phyloP scores from a whole-genome alignment of 2,888 invertebrate genomes.

The Eucera pruinosa region DNA sequence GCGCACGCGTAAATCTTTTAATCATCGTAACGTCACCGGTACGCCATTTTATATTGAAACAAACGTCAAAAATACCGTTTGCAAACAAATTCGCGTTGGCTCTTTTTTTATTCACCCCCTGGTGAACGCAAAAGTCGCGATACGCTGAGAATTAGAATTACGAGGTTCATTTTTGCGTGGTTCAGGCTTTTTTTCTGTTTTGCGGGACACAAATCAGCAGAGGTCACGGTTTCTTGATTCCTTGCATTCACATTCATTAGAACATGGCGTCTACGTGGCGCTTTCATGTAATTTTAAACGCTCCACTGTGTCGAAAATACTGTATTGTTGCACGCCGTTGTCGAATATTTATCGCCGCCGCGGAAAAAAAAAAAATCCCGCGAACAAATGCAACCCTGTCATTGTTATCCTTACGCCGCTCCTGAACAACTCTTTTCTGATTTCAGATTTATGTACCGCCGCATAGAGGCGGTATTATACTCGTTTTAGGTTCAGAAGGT shows the following conservation, averaged over 20 bases:
- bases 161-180: conserved; percentile 31
- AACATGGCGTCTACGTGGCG: conserved; percentile 44
- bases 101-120: neutral
- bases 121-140: conserved; percentile 7
- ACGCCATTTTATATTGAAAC: neutral
- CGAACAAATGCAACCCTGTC: conserved; percentile 12
- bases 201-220: conserved; percentile 65
- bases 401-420: conserved; percentile 1
- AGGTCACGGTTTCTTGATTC: conserved; percentile 67
- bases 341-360: conserved; percentile 23
- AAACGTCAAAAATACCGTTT: conserved; percentile 34
- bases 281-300: conserved; percentile 49
- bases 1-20: neutral
- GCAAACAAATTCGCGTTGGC: neutral
- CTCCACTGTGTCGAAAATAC: conserved; percentile 36
- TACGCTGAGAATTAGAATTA: conserved; percentile 33
- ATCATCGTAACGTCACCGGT: neutral
- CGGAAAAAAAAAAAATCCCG: conserved; percentile 4
- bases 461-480: no score
- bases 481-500: no score
- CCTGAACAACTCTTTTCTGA: neutral
- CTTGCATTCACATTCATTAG: conserved; percentile 63
- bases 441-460: neutral
- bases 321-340: conserved; percentile 21
- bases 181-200: conserved; percentile 58